Evolutionary conservation across 1,140 invertebrate species (phyloP).

Genomic region (Bombus balteatus): DNA sequence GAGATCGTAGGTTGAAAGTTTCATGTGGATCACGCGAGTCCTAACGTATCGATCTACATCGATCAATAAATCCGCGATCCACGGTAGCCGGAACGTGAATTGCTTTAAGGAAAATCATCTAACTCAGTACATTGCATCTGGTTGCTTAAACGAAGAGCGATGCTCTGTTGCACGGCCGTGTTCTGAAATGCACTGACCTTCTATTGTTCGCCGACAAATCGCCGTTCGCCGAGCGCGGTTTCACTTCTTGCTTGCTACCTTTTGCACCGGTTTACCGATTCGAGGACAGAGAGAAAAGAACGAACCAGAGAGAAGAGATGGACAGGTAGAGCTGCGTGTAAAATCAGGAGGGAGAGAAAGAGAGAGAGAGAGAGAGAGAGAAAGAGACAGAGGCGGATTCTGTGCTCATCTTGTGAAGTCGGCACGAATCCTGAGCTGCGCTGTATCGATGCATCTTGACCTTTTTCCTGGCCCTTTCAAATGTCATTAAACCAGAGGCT

Average conservation of each 20-base stretch:
- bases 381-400: background rate
- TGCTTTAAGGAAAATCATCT: constrained; percentile 39
- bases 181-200: constrained; percentile 68
- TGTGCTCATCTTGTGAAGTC: constrained; percentile 40
- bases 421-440: constrained; percentile 41
- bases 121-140: constrained; percentile 35
- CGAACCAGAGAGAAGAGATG: background rate
- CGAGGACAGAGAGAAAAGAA: constrained; percentile 28
- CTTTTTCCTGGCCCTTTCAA: constrained; percentile 63
- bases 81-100: constrained; percentile 51
- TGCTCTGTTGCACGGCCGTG: constrained; percentile 37
- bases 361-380: no score
- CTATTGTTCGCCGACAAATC: constrained; percentile 70
- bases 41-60: background rate
- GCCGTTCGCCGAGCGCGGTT: constrained; percentile 45
- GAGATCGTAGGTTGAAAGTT: no score
- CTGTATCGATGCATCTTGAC: constrained; percentile 60
- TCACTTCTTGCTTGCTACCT: constrained; percentile 45
- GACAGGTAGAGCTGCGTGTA: background rate
- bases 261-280: constrained; percentile 53
- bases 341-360: background rate
- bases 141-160: constrained; percentile 57
- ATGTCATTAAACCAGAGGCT: constrained; percentile 65
- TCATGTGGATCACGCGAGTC: background rate
- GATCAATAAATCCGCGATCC: constrained; percentile 38